phyloP scores from a whole-genome alignment of 1,140 invertebrate genomes.

The Drosophila burlai region DNA sequence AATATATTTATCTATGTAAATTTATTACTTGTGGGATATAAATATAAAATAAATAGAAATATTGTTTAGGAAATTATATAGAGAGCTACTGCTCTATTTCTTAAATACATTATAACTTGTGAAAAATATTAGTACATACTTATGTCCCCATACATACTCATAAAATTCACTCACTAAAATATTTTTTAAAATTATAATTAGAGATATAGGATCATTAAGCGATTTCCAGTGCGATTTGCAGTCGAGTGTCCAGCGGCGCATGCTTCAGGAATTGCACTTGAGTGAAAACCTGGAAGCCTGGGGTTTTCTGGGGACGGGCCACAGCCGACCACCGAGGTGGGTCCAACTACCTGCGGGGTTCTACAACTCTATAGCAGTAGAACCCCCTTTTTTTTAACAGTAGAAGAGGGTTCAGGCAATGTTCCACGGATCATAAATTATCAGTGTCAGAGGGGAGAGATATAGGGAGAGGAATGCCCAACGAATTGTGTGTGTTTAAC shows the following conservation, averaged over 20 bases:
- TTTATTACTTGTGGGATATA: background rate
- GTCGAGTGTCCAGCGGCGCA: slow-evolving; percentile 64
- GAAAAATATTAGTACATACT: too few species aligned
- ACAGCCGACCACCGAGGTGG: slow-evolving; percentile 59
- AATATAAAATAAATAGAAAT: too few species aligned
- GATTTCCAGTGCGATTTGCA: slow-evolving; percentile 27
- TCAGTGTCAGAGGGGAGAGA: slow-evolving; percentile 25
- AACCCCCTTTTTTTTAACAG: slow-evolving; percentile 28
- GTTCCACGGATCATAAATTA: slow-evolving; percentile 62
- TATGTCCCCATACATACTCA: background rate
- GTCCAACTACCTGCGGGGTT: slow-evolving; percentile 46
- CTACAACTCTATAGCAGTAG: slow-evolving; percentile 2
- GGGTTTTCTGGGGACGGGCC: background rate
- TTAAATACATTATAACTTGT: too few species aligned
- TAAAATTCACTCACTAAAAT: background rate
- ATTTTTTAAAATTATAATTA: too few species aligned
- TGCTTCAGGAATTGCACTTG: slow-evolving; percentile 71
- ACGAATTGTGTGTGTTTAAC: slow-evolving; percentile 70
- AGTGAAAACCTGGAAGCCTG: slow-evolving; percentile 35
- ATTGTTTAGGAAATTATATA: too few species aligned
- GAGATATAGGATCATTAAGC: too few species aligned
- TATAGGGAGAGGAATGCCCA: slow-evolving; percentile 41
- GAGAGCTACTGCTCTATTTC: too few species aligned
- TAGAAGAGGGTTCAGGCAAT: slow-evolving; percentile 18
- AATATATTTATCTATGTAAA: background rate